Base-by-base conservation (phyloP, 2,797 vertebrate species). In the Melanotaenia pygmaea region DNA sequence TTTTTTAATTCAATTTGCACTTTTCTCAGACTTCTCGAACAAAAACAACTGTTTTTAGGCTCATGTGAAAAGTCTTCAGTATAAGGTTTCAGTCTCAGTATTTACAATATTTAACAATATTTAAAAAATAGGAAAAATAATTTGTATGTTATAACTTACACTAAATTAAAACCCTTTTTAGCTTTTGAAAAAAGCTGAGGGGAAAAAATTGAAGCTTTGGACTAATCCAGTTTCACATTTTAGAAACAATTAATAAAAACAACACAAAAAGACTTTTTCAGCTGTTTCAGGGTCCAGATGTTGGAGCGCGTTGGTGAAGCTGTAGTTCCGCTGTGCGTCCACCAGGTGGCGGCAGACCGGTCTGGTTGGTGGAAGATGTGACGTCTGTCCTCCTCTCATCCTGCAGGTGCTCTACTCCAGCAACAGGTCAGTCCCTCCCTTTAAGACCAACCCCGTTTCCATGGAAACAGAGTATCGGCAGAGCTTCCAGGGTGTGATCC, bases 381-480 rank as follows among this genome's bases (percentile, higher is more conserved):
- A 86, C 51, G 54, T 64, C 45, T 78, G 65, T 32, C 30, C 30
- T 67, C 64, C 70, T 22, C 30, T 2, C 8, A 18, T 43, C 59
- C n/a, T 8, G 1, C 77, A 92, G 91, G 37, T 65, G 58, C 53
- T 90, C 20, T 35, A 67, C 63, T 74, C 80, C 70, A 77, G 76
- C 75, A 74, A 68, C 80, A 77, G 74, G 30, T 61, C 53, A 1
- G 35, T 83, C 71, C 76, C 73, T 0, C 79, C 86, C 24, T 89
- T 82, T 22, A 86, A 81, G 81, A 78, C 54, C 58, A 71, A 80
- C 40, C 79, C 77, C 0, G 9, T 89, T 26, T 0, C 78, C 43
- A 34, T 89, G 90, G 83, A 86, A 34, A 90, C 91, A 0, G 91
- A 92, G 74, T 93, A 93, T 26, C 59, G 13, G 34, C 70, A 22